Evolutionary conservation across 2,113 vertebrate genomes (phyloP).

Genomic region (Tachuris rubrigastra): DNA sequence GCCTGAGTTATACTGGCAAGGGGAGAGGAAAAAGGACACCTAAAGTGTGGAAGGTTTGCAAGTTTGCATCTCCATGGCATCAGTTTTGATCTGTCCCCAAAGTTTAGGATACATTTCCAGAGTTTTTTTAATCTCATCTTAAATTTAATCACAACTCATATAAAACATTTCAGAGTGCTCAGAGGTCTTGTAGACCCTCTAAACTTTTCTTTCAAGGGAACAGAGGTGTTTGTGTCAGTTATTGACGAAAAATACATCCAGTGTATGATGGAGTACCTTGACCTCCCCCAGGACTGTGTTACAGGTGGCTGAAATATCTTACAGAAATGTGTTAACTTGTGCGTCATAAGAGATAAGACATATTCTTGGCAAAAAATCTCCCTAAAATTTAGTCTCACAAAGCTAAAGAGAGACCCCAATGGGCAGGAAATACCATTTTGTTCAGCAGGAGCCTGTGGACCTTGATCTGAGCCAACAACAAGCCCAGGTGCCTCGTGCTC

Average conservation of each 20-base stretch:
- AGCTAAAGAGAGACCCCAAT: not conserved
- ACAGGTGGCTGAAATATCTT: not conserved
- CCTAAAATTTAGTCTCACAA: not conserved
- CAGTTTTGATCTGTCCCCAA: not conserved
- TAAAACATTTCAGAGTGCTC: not conserved
- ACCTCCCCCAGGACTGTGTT: not conserved
- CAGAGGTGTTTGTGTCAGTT: not conserved
- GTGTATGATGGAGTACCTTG: not conserved
- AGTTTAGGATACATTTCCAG: not conserved
- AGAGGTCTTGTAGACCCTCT: not conserved
- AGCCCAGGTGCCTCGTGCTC: not conserved
- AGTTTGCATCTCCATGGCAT: not conserved
- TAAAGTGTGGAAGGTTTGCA: not conserved
- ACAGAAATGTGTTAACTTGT: not conserved
- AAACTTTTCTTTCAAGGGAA: not conserved
- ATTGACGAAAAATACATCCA: not conserved
- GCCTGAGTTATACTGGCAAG: not conserved
- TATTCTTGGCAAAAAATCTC: not conserved
- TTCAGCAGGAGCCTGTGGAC: not conserved
- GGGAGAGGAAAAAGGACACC: not conserved
- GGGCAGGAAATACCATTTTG: accelerated
- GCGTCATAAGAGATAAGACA: accelerated
- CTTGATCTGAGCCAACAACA: not conserved
- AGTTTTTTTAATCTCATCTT: not conserved
- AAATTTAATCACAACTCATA: not conserved